Percentiles rank a stretch among this genome's conserved stretches.
These are phyloP conservation scores for Oenanthe melanoleuca DNA, from an alignment of 2,113 vertebrate species.

Conservation along the genomic window DNA sequence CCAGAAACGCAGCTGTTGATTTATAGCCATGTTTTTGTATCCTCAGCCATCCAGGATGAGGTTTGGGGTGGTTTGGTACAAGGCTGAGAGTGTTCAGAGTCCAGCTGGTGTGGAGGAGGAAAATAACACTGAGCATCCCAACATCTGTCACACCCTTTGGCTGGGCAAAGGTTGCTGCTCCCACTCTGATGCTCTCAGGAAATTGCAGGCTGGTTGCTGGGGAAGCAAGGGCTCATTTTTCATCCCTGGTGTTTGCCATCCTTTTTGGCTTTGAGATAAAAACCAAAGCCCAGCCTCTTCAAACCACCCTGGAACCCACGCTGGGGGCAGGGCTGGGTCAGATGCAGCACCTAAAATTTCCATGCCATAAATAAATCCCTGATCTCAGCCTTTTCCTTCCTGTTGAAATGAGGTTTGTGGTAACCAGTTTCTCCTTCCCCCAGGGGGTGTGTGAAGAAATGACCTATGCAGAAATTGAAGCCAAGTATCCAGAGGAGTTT, in stretches of 20 bases:
- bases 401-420: background rate
- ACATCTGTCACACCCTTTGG: background rate
- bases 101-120: background rate
- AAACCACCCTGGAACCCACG: background rate
- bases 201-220: background rate
- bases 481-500: slow-evolving; percentile 92
- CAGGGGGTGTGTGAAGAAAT: slow-evolving; percentile 98
- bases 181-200: background rate
- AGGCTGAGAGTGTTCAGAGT: background rate
- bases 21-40: fast-evolving
- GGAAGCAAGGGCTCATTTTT: background rate
- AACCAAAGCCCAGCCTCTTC: background rate
- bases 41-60: fast-evolving
- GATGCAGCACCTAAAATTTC: fast-evolving
- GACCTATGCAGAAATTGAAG: slow-evolving; percentile 92
- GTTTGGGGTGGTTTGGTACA: background rate
- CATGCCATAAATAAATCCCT: fast-evolving
- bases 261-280: background rate
- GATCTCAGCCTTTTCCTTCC: background rate
- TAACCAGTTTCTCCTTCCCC: background rate
- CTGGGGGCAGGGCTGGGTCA: background rate
- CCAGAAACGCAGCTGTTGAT: fast-evolving
- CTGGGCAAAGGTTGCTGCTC: background rate
- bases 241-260: background rate
- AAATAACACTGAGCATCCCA: background rate